Percentiles rank a stretch among this genome's conserved stretches.
Evolutionary conservation across 2,888 invertebrate species (phyloP).

Genomic region (Cephus pulcher): DNA sequence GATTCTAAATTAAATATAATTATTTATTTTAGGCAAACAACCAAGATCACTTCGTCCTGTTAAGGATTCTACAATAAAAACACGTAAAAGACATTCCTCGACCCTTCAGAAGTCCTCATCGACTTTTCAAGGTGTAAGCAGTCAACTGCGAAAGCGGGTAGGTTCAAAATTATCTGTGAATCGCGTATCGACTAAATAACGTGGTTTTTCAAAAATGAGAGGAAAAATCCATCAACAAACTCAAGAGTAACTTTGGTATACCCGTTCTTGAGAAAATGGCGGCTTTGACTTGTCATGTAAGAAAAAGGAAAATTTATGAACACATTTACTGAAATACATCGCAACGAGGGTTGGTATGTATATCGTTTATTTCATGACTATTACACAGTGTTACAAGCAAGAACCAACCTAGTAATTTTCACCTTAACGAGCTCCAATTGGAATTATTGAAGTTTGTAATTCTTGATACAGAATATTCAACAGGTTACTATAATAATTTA

Average conservation of each 20-base stretch:
- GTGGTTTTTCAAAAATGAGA: neutral
- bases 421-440: neutral
- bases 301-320: neutral
- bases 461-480: constrained; percentile 3
- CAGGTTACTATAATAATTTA: constrained; percentile 15
- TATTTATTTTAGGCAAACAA: neutral
- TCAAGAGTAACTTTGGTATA: neutral
- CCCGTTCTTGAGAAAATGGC: neutral
- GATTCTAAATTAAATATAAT: neutral
- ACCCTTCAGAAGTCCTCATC: neutral
- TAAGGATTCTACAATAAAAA: neutral
- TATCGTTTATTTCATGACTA: constrained; percentile 43
- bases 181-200: constrained; percentile 26
- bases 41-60: neutral
- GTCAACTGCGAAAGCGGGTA: constrained; percentile 37
- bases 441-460: neutral
- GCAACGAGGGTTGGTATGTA: constrained; percentile 11
- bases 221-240: neutral
- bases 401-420: constrained; percentile 21
- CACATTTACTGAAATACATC: neutral
- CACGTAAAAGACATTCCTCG: neutral
- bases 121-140: neutral
- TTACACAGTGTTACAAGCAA: constrained; percentile 40
- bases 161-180: constrained; percentile 42
- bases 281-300: neutral